Percentiles rank a stretch among this genome's conserved stretches.
phyloP scores from a whole-genome alignment of 2,888 invertebrate species.

The Pyralis farinalis region DNA sequence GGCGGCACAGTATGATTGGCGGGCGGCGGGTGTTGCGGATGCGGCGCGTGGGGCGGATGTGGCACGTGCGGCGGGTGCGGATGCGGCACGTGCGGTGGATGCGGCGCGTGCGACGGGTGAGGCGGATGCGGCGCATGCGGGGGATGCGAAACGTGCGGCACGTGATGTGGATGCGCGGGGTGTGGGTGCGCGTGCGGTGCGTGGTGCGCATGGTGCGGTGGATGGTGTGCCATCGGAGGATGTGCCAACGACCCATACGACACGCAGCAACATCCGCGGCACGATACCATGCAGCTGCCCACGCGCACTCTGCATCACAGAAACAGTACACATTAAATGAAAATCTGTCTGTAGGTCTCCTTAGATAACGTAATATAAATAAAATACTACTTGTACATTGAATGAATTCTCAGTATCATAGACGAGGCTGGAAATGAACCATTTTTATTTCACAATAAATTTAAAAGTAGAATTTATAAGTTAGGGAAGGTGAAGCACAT shows the following conservation, averaged over 20 bases:
- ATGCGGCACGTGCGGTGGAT: constrained; percentile 37
- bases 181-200: constrained; percentile 13
- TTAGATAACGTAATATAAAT: too few species aligned
- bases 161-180: constrained; percentile 21
- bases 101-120: constrained; percentile 18
- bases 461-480: too few species aligned
- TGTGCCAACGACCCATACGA: constrained; percentile 25
- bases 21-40: constrained; percentile 22
- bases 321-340: too few species aligned
- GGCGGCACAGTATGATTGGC: constrained; percentile 18
- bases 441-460: too few species aligned
- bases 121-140: constrained; percentile 21
- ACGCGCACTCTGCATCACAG: constrained; percentile 37
- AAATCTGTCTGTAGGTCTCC: too few species aligned
- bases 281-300: constrained; percentile 40
- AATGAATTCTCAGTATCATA: too few species aligned
- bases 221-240: constrained; percentile 22
- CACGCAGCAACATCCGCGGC: constrained; percentile 58
- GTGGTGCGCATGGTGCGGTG: constrained; percentile 19
- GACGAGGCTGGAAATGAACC: too few species aligned
- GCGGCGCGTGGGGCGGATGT: constrained; percentile 19
- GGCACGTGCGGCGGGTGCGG: constrained; percentile 14
- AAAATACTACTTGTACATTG: too few species aligned
- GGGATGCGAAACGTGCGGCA: constrained; percentile 25
- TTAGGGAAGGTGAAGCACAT: too few species aligned